Base-by-base conservation (phyloP, 1,140 invertebrate genomes). In the Adoxophyes honmai region DNA sequence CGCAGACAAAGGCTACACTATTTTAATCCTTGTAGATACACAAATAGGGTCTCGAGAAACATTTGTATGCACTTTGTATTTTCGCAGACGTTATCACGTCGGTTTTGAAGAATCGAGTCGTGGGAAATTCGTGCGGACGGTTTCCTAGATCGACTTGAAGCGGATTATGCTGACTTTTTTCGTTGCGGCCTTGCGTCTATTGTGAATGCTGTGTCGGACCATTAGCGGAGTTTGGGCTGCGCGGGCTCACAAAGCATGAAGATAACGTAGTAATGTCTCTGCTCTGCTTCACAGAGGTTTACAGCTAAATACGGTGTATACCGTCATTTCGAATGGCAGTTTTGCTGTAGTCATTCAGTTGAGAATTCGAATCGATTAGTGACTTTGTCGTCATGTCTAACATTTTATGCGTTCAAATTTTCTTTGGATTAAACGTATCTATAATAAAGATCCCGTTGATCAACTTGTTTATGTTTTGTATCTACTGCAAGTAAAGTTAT, bases 101-200 rank as follows among this genome's bases (percentile, higher is more conserved):
- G 59, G 60, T 52, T 18, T 57, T 64, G 58, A 57, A 34, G 61
- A 55, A 62, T 55, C 33, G 15, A 52, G 64, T 42, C 76, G 76
- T 79, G 76, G 60, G 76, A 79, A 75, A 52, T 60, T 70, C 66
- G 59, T 63, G 60, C 44, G 55, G 60, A 67, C 44, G 55, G 60
- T 70, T 67, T 57, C 59, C 56, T 64, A 71, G 74, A 79, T 77
- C 63, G 66, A 65, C 67, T 67, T 67, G 72, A 66, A 73, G 69
- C 70, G 57, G 61, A 57, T 37, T 36, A 59, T 62, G 67, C 21
- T 44, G 52, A 75, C 71, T 75, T 77, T 75, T 62, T 72, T 70
- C 56, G 48, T 21, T 8, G 54, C 60, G 67, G 59, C 69, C 68
- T 78, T 72, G 66, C 64, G 18, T 3, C 21, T 28, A 28, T 28